A percentile compares a stretch with the other conserved stretches of the same genome.
Evolutionary conservation across 2,113 vertebrate genomes (phyloP).

Genomic region (Brachyistius frenatus): DNA sequence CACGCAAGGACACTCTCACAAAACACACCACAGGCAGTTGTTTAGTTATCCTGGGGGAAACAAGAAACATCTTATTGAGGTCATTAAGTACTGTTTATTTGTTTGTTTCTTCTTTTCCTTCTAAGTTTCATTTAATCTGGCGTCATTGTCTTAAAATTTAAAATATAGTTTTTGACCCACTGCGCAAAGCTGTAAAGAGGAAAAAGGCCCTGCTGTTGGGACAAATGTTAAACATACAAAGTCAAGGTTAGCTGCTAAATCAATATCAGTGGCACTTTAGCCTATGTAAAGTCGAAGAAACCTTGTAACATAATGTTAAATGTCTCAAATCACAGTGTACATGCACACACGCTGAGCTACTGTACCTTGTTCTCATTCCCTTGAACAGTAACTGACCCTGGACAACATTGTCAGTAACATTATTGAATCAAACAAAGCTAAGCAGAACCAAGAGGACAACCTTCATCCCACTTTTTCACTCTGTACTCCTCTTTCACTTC

Average conservation of each 20-base stretch:
- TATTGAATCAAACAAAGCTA: constrained; percentile 44
- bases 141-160: not conserved
- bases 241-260: not conserved
- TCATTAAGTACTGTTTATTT: constrained; percentile 29
- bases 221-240: constrained; percentile 8
- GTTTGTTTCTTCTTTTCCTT: not conserved
- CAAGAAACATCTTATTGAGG: constrained; percentile 39
- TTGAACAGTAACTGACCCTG: constrained; percentile 33
- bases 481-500: not conserved
- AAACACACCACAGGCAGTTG: constrained; percentile 32
- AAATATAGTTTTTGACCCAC: not conserved
- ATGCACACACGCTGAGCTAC: constrained; percentile 1
- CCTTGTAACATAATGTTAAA: constrained; percentile 6
- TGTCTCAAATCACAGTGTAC: not conserved
- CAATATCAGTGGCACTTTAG: constrained; percentile 1
- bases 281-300: not conserved
- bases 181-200: not conserved
- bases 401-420: constrained; percentile 47
- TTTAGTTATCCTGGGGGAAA: constrained; percentile 12
- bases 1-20: constrained; percentile 35
- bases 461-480: constrained; percentile 6
- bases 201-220: not conserved
- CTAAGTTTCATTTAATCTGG: not conserved
- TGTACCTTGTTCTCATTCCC: constrained; percentile 7
- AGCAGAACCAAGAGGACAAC: constrained; percentile 47